A percentile compares a stretch with the other conserved stretches of the same genome.
Conservation (phyloP, 2,113 vertebrate species). For the Laticauda laticaudata region DNA sequence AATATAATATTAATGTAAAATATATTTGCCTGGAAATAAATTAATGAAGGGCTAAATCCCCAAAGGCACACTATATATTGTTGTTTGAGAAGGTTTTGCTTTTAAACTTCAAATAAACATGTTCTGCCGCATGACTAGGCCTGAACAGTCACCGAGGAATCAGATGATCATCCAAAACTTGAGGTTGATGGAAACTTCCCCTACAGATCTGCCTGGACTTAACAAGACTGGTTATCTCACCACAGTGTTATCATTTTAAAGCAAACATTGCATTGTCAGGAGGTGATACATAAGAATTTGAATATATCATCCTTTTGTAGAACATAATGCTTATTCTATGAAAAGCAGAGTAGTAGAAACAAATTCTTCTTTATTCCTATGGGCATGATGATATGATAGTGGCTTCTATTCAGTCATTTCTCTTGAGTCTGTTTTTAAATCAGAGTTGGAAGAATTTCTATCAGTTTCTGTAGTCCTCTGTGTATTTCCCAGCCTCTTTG, state of each 20-base stretch:
- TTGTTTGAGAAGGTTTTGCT: background rate
- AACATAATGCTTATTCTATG: background rate
- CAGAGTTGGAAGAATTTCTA: background rate
- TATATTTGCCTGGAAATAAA: background rate
- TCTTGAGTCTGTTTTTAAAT: background rate
- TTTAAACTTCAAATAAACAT: background rate
- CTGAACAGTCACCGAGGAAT: background rate
- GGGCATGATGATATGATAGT: background rate
- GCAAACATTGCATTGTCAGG: background rate
- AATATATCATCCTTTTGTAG: background rate
- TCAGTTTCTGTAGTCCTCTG: background rate
- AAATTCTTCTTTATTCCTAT: background rate
- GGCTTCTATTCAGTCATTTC: background rate
- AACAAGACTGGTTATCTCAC: background rate
- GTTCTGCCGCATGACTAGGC: background rate
- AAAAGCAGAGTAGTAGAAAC: background rate
- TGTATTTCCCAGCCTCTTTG: background rate
- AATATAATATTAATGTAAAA: background rate
- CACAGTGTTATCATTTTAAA: background rate
- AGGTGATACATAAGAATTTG: background rate
- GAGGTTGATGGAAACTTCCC: background rate
- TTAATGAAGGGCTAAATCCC: background rate
- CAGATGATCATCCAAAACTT: background rate
- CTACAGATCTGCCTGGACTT: background rate
- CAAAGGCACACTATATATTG: background rate